A percentile compares a stretch with the other conserved stretches of the same genome.
Conservation (phyloP, 1,140 invertebrate species). For the Aphidius ervi region DNA sequence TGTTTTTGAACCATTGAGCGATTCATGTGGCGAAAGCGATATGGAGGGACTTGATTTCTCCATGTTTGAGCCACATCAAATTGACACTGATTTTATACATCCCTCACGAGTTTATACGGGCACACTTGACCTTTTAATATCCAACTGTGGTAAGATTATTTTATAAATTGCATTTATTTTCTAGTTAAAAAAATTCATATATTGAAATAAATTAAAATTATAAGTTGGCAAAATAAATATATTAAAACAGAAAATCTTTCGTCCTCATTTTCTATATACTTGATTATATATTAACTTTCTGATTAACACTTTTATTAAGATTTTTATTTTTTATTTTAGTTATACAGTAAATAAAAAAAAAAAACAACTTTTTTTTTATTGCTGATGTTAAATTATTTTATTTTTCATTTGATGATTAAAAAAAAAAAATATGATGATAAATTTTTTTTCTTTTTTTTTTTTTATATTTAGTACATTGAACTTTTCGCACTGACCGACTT, state of each 20-base stretch:
- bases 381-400: neutral
- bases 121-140: conserved; percentile 45
- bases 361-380: neutral
- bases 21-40: conserved; percentile 56
- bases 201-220: neutral
- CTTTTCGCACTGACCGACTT: conserved; percentile 8
- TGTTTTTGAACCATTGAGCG: conserved; percentile 43
- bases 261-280: conserved; percentile 25
- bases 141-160: conserved; percentile 45
- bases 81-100: conserved; percentile 47
- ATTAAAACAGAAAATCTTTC: conserved; percentile 4
- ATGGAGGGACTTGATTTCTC: conserved; percentile 66
- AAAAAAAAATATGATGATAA: neutral
- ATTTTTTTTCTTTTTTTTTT: neutral
- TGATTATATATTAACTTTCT: conserved; percentile 26
- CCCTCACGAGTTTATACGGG: conserved; percentile 46
- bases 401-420: neutral
- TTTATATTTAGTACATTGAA: conserved; percentile 6
- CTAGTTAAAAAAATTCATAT: neutral
- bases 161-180: neutral
- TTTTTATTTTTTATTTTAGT: neutral
- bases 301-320: conserved; percentile 6
- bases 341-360: no score
- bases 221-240: neutral
- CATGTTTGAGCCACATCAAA: conserved; percentile 60